These are phyloP conservation scores for Podabrus alpinus DNA, from an alignment of 2,888 invertebrate genomes.

Conservation along the genomic window DNA sequence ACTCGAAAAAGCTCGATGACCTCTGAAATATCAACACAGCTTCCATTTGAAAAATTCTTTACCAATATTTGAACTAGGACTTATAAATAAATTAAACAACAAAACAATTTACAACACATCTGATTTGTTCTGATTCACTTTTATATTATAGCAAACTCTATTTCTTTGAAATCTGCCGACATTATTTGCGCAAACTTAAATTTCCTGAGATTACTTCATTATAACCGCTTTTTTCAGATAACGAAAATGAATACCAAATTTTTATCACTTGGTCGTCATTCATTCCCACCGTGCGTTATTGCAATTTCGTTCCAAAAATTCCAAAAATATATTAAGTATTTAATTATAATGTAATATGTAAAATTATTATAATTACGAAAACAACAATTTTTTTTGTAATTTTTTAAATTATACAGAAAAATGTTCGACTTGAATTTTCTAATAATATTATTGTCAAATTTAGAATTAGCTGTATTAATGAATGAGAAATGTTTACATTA, in stretches of 20 bases:
- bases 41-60: background rate
- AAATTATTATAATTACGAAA: background rate
- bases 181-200: background rate
- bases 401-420: too few relatives aligned
- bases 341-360: background rate
- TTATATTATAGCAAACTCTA: background rate
- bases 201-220: background rate
- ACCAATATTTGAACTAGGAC: background rate
- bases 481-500: background rate
- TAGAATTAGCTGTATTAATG: background rate
- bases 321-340: background rate
- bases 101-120: background rate
- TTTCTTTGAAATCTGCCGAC: background rate
- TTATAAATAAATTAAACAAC: background rate
- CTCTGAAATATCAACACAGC: background rate
- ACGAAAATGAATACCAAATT: background rate
- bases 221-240: background rate
- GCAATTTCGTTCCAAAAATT: background rate
- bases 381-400: too few relatives aligned
- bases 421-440: too few relatives aligned
- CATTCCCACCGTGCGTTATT: background rate
- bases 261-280: background rate
- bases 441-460: too few relatives aligned
- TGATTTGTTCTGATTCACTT: background rate
- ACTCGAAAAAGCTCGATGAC: background rate